A percentile compares a stretch with the other conserved stretches of the same genome.
These are phyloP conservation scores for Tetraneura akinire DNA, from an alignment of 1,140 invertebrate genomes.

Conservation along the genomic window DNA sequence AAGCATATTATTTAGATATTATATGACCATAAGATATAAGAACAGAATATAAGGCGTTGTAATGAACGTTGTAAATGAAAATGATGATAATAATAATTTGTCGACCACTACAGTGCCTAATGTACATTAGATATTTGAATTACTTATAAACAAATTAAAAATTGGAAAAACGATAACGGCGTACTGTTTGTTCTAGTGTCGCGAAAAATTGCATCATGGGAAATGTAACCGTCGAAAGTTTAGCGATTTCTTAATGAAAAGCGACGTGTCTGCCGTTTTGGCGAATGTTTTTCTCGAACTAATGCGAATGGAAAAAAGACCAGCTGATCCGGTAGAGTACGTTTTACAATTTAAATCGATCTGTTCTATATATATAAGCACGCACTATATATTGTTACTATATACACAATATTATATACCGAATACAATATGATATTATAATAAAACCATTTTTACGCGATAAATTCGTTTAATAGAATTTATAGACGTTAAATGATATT, in stretches of 20 bases:
- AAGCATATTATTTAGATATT: too few species aligned
- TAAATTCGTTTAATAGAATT: too few species aligned
- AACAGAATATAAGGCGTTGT: too few species aligned
- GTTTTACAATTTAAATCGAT: too few species aligned
- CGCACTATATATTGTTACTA: neutral
- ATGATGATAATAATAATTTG: too few species aligned
- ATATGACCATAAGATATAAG: too few species aligned
- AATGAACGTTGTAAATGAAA: too few species aligned
- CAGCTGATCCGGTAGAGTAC: slow-evolving; percentile 20
- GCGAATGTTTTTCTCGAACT: neutral
- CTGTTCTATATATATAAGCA: too few species aligned
- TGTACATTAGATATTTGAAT: neutral
- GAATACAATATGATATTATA: too few species aligned
- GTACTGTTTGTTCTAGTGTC: neutral
- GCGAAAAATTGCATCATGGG: neutral
- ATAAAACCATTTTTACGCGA: too few species aligned
- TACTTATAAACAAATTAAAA: neutral
- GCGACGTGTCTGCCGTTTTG: neutral
- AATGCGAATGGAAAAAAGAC: neutral
- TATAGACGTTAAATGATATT: too few species aligned
- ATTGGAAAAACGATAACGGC: neutral
- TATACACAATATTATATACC: neutral
- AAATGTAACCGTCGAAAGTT: slow-evolving; percentile 39
- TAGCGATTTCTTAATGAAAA: neutral
- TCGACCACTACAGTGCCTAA: too few species aligned